These are phyloP conservation scores for Sylvia borin DNA, from an alignment of 2,797 vertebrate genomes.

Conservation along the genomic window DNA sequence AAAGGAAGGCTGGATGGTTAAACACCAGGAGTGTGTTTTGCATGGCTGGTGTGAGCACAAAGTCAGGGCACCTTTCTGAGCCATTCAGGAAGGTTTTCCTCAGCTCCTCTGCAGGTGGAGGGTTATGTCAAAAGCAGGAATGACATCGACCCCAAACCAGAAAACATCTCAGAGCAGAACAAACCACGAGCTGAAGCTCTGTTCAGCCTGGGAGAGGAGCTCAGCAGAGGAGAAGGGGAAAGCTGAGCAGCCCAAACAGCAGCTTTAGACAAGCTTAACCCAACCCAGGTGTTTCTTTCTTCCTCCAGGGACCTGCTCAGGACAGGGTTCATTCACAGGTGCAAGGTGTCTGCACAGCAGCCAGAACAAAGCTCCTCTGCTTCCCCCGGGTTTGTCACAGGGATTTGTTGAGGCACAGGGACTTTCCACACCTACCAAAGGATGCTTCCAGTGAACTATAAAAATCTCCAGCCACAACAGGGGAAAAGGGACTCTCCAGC, in stretches of 20 bases:
- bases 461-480: neutral
- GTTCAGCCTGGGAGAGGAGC: neutral
- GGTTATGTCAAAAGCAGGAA: neutral
- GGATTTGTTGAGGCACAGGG: neutral
- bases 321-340: fast-evolving
- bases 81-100: neutral
- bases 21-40: neutral
- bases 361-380: neutral
- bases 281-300: neutral
- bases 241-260: neutral
- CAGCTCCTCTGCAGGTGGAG: neutral
- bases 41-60: neutral
- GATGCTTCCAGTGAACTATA: neutral
- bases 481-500: neutral
- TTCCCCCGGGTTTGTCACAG: no score
- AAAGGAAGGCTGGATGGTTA: neutral
- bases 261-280: fast-evolving
- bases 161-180: neutral
- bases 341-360: neutral
- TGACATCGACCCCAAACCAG: neutral
- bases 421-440: neutral
- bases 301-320: neutral
- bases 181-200: neutral
- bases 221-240: neutral
- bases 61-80: neutral